phyloP scores from a whole-genome alignment of 2,797 vertebrate genomes.

The Monodelphis domestica region DNA sequence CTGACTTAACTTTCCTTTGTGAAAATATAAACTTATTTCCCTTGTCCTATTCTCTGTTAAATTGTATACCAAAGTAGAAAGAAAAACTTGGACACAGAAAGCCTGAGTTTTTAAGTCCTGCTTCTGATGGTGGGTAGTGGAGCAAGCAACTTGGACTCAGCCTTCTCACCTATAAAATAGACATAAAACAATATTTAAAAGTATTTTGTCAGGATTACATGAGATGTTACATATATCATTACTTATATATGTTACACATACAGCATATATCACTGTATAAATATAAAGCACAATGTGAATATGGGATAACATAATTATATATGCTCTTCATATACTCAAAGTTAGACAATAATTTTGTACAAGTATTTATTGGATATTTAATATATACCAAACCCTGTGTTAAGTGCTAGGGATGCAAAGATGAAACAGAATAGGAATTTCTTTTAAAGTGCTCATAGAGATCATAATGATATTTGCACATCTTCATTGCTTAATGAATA shows the following conservation, averaged over 20 bases:
- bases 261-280: neutral
- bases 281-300: neutral
- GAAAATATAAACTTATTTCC: neutral
- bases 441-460: neutral
- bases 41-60: neutral
- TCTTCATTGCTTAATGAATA: neutral
- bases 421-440: neutral
- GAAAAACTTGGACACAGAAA: neutral
- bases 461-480: neutral
- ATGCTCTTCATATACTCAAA: neutral
- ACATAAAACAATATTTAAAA: neutral
- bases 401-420: neutral
- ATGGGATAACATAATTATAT: neutral
- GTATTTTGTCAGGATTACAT: neutral
- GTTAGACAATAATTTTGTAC: neutral
- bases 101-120: neutral
- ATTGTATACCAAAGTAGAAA: too few relatives aligned
- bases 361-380: neutral
- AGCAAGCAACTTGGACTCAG: neutral
- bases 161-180: conserved; percentile 37
- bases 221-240: too few relatives aligned
- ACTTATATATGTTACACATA: too few relatives aligned
- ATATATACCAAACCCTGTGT: neutral
- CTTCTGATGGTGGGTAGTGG: neutral
- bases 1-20: neutral